phyloP scores from a whole-genome alignment of 2,888 invertebrate genomes.

The Neria commutata region DNA sequence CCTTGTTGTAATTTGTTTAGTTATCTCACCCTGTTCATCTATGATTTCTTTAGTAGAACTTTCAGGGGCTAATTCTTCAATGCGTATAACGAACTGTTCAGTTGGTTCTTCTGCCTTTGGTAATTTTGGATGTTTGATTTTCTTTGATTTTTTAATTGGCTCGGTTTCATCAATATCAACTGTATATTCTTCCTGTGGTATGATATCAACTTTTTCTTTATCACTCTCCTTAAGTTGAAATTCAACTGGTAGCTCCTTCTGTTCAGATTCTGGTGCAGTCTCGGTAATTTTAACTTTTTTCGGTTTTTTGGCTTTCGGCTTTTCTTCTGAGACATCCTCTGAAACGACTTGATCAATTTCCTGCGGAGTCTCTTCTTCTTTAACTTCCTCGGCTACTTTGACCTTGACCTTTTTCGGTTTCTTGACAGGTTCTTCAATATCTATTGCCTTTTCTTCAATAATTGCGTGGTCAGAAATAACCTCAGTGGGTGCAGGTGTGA shows the following conservation, averaged over 20 bases:
- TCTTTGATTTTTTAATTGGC: slow-evolving; percentile 41
- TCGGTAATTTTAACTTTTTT: slow-evolving; percentile 57
- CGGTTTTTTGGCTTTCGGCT: slow-evolving; percentile 59
- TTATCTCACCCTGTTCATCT: slow-evolving; percentile 49
- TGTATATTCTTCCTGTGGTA: slow-evolving; percentile 50
- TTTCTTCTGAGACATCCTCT: slow-evolving; percentile 59
- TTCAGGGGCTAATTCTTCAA: slow-evolving; percentile 57
- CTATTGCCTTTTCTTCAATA: slow-evolving; percentile 20
- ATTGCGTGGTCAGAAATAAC: slow-evolving; percentile 36
- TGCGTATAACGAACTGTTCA: slow-evolving; percentile 42
- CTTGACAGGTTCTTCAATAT: slow-evolving; percentile 14
- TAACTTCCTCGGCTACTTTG: slow-evolving; percentile 39
- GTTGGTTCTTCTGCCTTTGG: slow-evolving; percentile 22
- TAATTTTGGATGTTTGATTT: slow-evolving; percentile 37
- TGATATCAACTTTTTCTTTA: slow-evolving; percentile 41
- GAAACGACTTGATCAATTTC: slow-evolving; percentile 56
- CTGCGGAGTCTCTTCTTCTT: slow-evolving; percentile 52
- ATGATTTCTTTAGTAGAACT: slow-evolving; percentile 55
- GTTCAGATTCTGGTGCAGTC: slow-evolving; percentile 34
- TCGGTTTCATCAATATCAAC: slow-evolving; percentile 59
- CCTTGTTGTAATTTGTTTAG: slow-evolving; percentile 52
- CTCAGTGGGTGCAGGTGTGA: slow-evolving; percentile 30
- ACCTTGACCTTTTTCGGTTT: slow-evolving; percentile 24
- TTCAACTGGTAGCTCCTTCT: no score
- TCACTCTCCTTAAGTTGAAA: slow-evolving; percentile 14